phyloP scores from a whole-genome alignment of 1,140 invertebrate genomes.

The Lamellibrachia luymesi region DNA sequence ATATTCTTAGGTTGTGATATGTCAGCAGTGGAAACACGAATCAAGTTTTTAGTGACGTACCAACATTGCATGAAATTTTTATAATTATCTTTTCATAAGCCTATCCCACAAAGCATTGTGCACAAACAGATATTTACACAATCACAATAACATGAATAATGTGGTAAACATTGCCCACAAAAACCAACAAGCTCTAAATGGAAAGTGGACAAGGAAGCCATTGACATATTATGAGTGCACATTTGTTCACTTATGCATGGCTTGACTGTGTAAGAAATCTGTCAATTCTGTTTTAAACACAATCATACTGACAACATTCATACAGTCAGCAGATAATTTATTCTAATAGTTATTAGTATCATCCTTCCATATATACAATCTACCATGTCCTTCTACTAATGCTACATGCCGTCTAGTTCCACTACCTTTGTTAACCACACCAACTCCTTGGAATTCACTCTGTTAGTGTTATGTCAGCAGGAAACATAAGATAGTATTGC shows the following conservation, averaged over 20 bases:
- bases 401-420: too few relatives aligned
- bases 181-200: background rate
- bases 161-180: background rate
- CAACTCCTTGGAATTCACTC: too few relatives aligned
- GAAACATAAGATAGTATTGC: too few relatives aligned
- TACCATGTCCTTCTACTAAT: background rate
- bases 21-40: background rate
- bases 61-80: background rate
- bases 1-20: background rate
- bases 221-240: background rate
- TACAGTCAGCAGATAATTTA: background rate
- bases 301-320: background rate
- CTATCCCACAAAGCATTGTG: background rate
- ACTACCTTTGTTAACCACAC: background rate
- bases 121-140: background rate
- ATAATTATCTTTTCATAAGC: background rate
- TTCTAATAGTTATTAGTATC: background rate
- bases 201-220: background rate
- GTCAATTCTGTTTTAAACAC: too few relatives aligned
- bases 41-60: background rate
- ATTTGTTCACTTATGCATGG: background rate
- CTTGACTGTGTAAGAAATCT: background rate
- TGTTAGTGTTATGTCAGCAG: too few relatives aligned
- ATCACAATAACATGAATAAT: background rate
- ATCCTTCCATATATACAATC: background rate